These are phyloP conservation scores for Caiman crocodilus DNA, from an alignment of 2,797 vertebrate species.

Conservation along the genomic window DNA sequence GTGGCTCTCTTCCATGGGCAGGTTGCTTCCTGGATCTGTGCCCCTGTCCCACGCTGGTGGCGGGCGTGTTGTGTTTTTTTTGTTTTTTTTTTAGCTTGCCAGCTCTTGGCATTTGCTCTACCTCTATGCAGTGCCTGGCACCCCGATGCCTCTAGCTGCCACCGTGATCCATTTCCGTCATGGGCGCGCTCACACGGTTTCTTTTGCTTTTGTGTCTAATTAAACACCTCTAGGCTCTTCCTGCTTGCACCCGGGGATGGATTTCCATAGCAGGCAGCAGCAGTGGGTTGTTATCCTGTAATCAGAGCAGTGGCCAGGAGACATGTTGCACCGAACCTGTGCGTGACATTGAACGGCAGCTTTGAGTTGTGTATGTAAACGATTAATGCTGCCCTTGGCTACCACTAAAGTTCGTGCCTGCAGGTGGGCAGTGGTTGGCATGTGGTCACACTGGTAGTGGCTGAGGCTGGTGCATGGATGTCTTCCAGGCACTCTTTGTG, in stretches of 20 bases:
- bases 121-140: neutral
- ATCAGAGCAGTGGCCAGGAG: no score
- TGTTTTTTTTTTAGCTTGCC: no score
- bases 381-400: neutral
- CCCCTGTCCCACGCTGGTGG: neutral
- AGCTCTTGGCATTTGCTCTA: no score
- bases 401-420: conserved; percentile 1
- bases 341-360: neutral
- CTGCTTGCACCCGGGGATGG: no score
- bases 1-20: neutral
- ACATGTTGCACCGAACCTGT: no score
- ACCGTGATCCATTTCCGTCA: neutral
- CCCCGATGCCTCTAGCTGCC: neutral
- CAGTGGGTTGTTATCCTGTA: no score
- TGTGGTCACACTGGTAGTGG: neutral
- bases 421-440: neutral
- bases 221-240: no score
- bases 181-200: no score
- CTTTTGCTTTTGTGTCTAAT: no score
- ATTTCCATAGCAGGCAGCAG: no score
- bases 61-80: no score
- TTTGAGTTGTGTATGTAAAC: neutral
- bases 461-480: rapidly evolving
- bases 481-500: neutral
- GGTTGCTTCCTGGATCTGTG: neutral